Evolutionary conservation across 2,797 vertebrate genomes (phyloP).

Genomic region (Sebastes steindachneri): DNA sequence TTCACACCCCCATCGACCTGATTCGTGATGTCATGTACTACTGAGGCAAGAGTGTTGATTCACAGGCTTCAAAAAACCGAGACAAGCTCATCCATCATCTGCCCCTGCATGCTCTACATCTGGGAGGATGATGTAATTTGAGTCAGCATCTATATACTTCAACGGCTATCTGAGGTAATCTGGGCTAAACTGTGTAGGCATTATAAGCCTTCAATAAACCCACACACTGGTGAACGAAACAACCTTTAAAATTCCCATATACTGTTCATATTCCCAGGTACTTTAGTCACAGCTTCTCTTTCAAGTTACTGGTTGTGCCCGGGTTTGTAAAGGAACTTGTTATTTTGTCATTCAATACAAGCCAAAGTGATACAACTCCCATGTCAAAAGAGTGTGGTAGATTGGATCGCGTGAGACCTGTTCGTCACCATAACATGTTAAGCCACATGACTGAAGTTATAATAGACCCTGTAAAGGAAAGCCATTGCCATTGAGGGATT

Average conservation of each 20-base stretch:
- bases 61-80: slow-evolving; percentile 13
- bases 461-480: slow-evolving; percentile 31
- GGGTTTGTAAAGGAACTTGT: slow-evolving; percentile 2
- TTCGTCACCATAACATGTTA: slow-evolving; percentile 24
- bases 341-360: background rate
- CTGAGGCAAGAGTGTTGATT: slow-evolving; percentile 6
- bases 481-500: slow-evolving; percentile 31
- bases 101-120: background rate
- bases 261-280: background rate
- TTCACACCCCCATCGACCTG: background rate
- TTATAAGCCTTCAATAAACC: slow-evolving; percentile 17
- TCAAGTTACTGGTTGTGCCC: background rate
- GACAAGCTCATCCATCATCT: slow-evolving; percentile 31
- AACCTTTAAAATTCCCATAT: slow-evolving; percentile 2
- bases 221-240: slow-evolving; percentile 6
- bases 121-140: slow-evolving; percentile 15
- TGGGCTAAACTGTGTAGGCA: slow-evolving; percentile 1
- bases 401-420: background rate
- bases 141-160: slow-evolving; percentile 4
- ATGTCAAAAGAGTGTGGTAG: background rate
- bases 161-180: background rate
- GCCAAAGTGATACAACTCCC: slow-evolving; percentile 9
- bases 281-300: slow-evolving; percentile 6
- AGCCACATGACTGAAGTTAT: slow-evolving; percentile 21
- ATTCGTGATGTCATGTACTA: background rate